phyloP scores from a whole-genome alignment of 2,113 vertebrate species.

The Microtus richardsoni region DNA sequence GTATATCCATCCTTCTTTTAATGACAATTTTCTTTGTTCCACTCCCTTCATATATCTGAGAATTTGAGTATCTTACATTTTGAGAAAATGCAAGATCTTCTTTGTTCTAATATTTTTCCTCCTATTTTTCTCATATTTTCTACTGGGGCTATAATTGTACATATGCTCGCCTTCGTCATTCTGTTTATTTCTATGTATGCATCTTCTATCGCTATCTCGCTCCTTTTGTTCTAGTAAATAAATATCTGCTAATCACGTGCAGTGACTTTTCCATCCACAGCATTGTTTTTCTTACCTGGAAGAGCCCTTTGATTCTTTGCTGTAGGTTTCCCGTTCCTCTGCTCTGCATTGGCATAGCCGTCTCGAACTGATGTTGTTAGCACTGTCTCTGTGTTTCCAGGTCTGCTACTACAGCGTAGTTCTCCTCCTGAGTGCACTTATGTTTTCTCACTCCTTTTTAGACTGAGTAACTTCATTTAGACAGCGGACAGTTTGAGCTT shows the following conservation, averaged over 20 bases:
- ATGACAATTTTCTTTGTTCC: background rate
- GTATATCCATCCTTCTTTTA: background rate
- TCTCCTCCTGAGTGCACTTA: conserved; percentile 2
- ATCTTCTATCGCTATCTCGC: background rate
- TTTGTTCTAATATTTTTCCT: background rate
- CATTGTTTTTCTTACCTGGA: background rate
- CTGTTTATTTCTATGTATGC: background rate
- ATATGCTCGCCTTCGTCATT: background rate
- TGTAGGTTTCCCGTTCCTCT: background rate
- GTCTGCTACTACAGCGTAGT: background rate
- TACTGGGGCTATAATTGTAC: background rate
- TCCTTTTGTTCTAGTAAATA: background rate
- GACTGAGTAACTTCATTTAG: background rate
- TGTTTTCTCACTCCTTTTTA: background rate
- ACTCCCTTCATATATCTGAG: background rate
- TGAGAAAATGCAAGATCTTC: background rate
- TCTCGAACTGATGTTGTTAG: background rate
- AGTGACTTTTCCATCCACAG: background rate
- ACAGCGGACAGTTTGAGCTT: background rate
- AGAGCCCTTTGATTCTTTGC: background rate
- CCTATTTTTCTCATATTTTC: background rate
- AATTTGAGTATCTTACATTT: background rate
- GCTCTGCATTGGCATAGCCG: background rate
- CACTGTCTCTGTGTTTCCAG: background rate
- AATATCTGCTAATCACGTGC: background rate